Evolutionary conservation across 2,888 invertebrate species (phyloP), one percentile per base, ranked within the genome.

Genomic region (Lomographa bimaculata): DNA sequence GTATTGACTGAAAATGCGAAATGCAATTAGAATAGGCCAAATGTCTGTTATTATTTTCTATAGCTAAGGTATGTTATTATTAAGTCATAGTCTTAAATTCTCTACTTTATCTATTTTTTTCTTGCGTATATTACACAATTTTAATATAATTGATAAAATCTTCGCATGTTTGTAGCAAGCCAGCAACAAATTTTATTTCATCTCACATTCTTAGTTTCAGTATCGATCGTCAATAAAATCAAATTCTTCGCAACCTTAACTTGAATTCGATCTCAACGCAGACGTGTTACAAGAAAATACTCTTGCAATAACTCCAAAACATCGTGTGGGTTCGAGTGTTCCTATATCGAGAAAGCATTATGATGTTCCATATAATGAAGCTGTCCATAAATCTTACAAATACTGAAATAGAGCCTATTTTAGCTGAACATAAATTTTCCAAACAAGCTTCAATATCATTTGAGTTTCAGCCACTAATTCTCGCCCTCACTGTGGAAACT

Each of bases 391-490:
- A 33, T 39, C 33, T 42, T 45, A 34, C 5, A 0, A 1, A 1
- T 1, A n/a, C 11, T n/a, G 14, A 9, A 25, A 38, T 37, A 45
- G 20, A 17, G 27, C n/a, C 12, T 42, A 30, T 18, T 37, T 37
- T 29, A 20, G 40, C 34, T 23, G 28, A 7, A 46, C 45, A 51
- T 60, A 56, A 52, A 60, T 52, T 57, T 52, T 36, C 46, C 60
- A 64, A 66, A 69, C 62, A 64, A 50, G 50, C 50, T 39, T 51
- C 45, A 41, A 64, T 63, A 63, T 68, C 70, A 69, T 71, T 73
- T 70, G 63, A 58, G 60, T 69, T 68, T 42, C 38, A 46, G 34
- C 52, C 59, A 48, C 64, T 73, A 72, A 72, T 65, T 62, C 59
- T 41, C 46, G 9, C 43, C 57, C 52, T 48, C 44, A 46, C 52